Conservation (phyloP, 2,797 vertebrate species). For the Falco biarmicus region DNA sequence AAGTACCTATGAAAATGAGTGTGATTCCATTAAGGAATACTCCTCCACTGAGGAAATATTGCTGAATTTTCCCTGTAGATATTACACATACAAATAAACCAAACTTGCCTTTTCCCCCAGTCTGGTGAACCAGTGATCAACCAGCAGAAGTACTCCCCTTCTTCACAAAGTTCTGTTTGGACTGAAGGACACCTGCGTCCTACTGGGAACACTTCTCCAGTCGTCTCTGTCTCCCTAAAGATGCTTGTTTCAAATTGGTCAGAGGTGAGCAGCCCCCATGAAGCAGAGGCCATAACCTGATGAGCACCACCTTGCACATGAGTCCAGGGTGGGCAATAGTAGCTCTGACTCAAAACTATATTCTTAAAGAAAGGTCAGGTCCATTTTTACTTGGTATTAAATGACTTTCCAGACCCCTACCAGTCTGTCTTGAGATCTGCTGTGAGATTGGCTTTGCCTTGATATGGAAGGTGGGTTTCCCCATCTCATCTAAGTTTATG, state of each 20-base stretch:
- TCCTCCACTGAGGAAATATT: not conserved
- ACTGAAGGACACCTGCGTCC: not conserved
- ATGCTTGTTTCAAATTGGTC: not conserved
- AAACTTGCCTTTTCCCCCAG: not conserved
- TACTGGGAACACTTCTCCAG: not conserved
- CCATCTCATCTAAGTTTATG: not conserved
- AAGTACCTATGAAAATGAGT: not conserved
- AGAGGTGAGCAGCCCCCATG: not conserved
- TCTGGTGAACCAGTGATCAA: not conserved
- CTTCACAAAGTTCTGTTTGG: not conserved
- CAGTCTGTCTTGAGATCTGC: not conserved
- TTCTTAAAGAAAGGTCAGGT: not conserved
- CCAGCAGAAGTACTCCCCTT: not conserved
- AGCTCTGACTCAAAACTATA: not conserved
- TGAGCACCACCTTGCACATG: not conserved
- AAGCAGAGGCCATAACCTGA: not conserved
- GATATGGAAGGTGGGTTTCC: not conserved
- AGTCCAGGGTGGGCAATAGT: not conserved
- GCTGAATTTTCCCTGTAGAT: not conserved
- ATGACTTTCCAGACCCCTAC: not conserved
- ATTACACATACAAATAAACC: not conserved
- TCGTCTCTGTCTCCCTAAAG: not conserved
- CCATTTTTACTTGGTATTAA: not conserved
- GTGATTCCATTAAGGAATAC: not conserved
- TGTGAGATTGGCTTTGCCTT: not conserved